These are phyloP conservation scores for Zele albiditarsus DNA, from an alignment of 2,888 invertebrate genomes.

Conservation along the genomic window DNA sequence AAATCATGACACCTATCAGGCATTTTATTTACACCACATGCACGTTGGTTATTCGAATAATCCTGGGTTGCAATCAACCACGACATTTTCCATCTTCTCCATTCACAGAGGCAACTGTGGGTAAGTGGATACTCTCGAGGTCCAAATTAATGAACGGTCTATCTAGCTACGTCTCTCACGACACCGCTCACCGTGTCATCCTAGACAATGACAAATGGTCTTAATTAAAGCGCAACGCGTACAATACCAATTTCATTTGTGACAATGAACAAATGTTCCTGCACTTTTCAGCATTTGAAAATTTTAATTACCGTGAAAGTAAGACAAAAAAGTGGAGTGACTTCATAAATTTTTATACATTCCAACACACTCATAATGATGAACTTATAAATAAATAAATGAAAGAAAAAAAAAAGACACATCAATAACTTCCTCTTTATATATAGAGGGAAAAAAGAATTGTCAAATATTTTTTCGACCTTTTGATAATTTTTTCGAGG, in stretches of 20 bases:
- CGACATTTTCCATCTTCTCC: background rate
- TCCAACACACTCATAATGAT: no score
- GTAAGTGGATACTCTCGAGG: slow-evolving; percentile 27
- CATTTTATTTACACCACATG: background rate
- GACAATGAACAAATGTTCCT: slow-evolving; percentile 43
- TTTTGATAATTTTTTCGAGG: no score
- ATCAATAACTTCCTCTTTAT: no score
- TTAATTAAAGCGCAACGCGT: slow-evolving; percentile 46
- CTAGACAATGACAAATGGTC: slow-evolving; percentile 49
- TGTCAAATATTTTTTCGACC: no score
- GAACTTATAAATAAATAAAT: no score
- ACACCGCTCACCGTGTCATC: slow-evolving; percentile 45
- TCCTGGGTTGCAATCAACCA: slow-evolving; percentile 27
- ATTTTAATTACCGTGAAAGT: background rate
- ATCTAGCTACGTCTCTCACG: slow-evolving; percentile 42
- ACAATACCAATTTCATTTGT: slow-evolving; percentile 46
- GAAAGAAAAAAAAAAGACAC: no score
- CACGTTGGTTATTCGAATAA: background rate
- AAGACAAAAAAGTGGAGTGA: background rate
- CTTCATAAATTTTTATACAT: background rate
- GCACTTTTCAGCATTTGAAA: background rate
- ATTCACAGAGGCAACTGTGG: background rate
- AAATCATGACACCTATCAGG: slow-evolving; percentile 11
- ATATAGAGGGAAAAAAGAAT: no score
- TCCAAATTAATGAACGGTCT: slow-evolving; percentile 43